Conservation (phyloP, 2,888 invertebrate species). For the Idaea dimidiata region DNA sequence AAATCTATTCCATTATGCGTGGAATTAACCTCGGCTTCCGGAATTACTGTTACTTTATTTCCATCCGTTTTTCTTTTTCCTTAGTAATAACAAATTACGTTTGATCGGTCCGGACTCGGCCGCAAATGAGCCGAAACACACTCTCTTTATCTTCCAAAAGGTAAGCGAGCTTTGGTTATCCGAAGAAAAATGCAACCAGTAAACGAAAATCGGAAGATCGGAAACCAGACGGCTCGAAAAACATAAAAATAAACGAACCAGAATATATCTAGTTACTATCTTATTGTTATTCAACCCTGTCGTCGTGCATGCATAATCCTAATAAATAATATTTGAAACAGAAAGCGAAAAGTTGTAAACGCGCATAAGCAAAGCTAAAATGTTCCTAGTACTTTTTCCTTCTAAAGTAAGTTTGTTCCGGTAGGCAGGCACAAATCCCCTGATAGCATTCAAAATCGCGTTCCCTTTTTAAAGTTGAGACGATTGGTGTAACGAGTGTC, state of each 20-base stretch:
- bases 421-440: constrained; percentile 62
- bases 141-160: constrained; percentile 75
- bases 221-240: constrained; percentile 70
- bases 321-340: constrained; percentile 55
- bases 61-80: constrained; percentile 53
- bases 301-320: constrained; percentile 46
- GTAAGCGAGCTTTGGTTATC: constrained; percentile 65
- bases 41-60: constrained; percentile 56
- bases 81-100: constrained; percentile 73
- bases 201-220: constrained; percentile 52
- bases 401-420: constrained; percentile 54
- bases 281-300: constrained; percentile 64
- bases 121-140: constrained; percentile 76
- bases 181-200: constrained; percentile 49
- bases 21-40: constrained; percentile 47
- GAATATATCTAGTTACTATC: constrained; percentile 62
- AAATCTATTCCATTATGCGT: constrained; percentile 45
- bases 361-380: constrained; percentile 45
- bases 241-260: constrained; percentile 71
- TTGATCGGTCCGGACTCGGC: constrained; percentile 61
- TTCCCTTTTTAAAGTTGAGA: constrained; percentile 78
- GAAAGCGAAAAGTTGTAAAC: constrained; percentile 30
- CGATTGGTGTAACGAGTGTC: constrained; percentile 79
- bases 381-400: constrained; percentile 44
- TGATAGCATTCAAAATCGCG: constrained; percentile 71